Base-by-base conservation (phyloP, 2,113 vertebrate species). In the Rhinolophus ferrumequinum region DNA sequence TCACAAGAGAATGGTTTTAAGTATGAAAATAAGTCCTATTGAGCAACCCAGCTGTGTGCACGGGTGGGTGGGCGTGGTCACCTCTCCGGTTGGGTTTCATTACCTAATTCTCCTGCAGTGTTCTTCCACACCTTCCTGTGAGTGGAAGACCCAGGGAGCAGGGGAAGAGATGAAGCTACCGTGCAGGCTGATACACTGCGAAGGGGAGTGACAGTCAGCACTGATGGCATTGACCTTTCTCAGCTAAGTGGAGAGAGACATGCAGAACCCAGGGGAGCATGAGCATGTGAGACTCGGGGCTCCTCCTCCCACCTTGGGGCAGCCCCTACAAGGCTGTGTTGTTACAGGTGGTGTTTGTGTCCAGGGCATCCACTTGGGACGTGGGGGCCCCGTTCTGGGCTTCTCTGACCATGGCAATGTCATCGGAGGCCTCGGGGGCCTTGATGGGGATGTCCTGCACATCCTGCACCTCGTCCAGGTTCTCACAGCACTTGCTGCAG, bases 391-490 rank as follows among this genome's bases (percentile, higher is more conserved):
- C 91, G 6, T 72, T 90, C 73, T 96, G 97, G 67, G 92, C 86
- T 85, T 99, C 98, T 33, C 81, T 97, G 75, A 94, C 94, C 98
- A 99, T 95, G 0, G 98, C 93, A 22, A 98, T 97, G 73, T 99
- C 99, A 38, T 99, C 98, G 19, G 99, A 99, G 97, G 98, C 98
- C 97, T 99, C 98, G 66, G 99, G 84, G 12, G 95, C 97, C 87
- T 98, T 97, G 56, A 97, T 64, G 35, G 98, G 97, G 2, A 98
- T 98, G 19, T 92, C 99, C 18, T 44, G 91, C 8, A 47, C 95
- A 18, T 92, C 99, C 18, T 41, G 90, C 8, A 41, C 95, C 9
- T 98, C 96, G 3, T 92, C 60, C 1, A 88, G 83, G 56, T 97
- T 92, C 81, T 97, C 95, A 21, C 98, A 98, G 83, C 97, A 98